Base-by-base conservation (phyloP, 2,888 invertebrate species). In the Diaphora mendica region DNA sequence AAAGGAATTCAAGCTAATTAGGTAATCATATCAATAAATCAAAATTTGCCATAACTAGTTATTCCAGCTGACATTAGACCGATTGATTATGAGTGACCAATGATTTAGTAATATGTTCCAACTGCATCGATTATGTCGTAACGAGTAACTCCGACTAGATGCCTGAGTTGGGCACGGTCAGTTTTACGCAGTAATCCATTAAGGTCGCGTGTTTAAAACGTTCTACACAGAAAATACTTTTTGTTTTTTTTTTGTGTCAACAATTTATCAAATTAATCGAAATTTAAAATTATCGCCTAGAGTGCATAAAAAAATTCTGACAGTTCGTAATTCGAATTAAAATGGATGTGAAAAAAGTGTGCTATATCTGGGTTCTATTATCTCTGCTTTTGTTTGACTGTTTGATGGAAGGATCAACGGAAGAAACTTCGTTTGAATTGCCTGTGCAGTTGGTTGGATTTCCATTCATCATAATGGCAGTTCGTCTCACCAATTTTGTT, bases 361-460 rank as follows among this genome's bases (percentile, higher is more conserved):
- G 90, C 76, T 94, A 92, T 75, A 70, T 93, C 62, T 92, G 91
- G 92, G 88, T 83, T 75, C 72, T 94, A 66, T 44, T 94, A 13
- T 89, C 90, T 39, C 82, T 94, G 71, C 76, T 95, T 73, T 79
- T 94, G 77, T 89, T 94, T 65, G 91, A 94, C 88, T 92, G 91
- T 80, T 73, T 91, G 35, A 88, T 89, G 87, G 92, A 93, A 84
- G 91, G 93, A 20, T 87, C 89, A 0, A 86, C 91, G 23, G 88
- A 93, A 78, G 85, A 92, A 74, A 75, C 89, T 9, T 85, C 88
- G 4, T 92, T 92, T 79, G 89, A 98, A 87, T 91, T 98, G 73
- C 98, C 98, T 20, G 98, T 98, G n/a, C 98, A 98, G 88, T 93
- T 98, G 73, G 96, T 98, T 62, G 98, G 98, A 42, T 98, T 98